phyloP scores from a whole-genome alignment of 2,888 invertebrate species.

The Sussaba pulchella region DNA sequence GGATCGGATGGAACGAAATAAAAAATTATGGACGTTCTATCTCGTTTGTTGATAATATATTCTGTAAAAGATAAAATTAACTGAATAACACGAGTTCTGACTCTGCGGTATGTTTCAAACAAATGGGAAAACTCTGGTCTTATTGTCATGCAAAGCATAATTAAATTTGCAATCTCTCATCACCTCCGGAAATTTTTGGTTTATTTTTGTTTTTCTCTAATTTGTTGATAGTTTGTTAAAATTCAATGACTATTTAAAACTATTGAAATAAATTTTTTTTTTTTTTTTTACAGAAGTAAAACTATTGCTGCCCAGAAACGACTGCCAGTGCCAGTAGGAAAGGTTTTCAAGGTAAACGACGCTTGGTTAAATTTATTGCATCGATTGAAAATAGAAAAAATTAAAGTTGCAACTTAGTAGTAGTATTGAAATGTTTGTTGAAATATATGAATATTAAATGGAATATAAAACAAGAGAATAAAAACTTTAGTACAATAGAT shows the following conservation, averaged over 20 bases:
- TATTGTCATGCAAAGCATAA: slow-evolving; percentile 56
- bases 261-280: slow-evolving; percentile 46
- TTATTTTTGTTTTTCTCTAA: background rate
- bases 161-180: slow-evolving; percentile 77
- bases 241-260: background rate
- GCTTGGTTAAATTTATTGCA: background rate
- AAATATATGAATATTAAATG: background rate
- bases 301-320: slow-evolving; percentile 68
- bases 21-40: slow-evolving; percentile 33
- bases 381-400: too few relatives aligned
- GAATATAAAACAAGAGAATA: background rate
- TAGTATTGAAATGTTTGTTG: slow-evolving; percentile 5
- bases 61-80: background rate
- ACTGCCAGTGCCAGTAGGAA: slow-evolving; percentile 63
- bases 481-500: background rate
- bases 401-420: background rate
- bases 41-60: background rate
- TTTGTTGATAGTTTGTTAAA: slow-evolving; percentile 44
- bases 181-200: slow-evolving; percentile 75
- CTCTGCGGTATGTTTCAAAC: slow-evolving; percentile 38
- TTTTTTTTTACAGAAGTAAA: slow-evolving; percentile 71
- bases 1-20: slow-evolving; percentile 46
- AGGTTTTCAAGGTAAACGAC: slow-evolving; percentile 73
- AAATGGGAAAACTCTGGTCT: slow-evolving; percentile 58
- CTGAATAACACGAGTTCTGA: slow-evolving; percentile 12